Evolutionary conservation across 1,140 invertebrate genomes (phyloP), one percentile per base, ranked within the genome.

Genomic region (Drosophila lacteicornis): DNA sequence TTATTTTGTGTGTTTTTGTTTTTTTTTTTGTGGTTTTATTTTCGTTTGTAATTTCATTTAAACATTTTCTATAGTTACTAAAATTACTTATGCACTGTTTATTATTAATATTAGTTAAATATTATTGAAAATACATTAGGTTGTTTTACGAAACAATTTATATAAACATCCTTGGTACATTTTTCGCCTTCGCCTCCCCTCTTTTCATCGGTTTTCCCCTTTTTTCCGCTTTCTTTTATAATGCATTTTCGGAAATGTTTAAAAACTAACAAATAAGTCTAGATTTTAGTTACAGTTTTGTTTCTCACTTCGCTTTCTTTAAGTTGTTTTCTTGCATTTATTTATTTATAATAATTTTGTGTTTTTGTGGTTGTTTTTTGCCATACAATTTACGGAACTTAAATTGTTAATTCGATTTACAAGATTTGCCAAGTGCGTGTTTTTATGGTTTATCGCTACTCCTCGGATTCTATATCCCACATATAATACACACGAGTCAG

Each of bases 11-110:
- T 66, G 30, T 61, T 67, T 61, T 74, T 75, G 30, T 40, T 8
- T 25, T 25, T 15, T 15, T 45, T 25, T 65, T 82, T 86, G 77
- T 69, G 42, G 49, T 76, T 91, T 91, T 90, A 91, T 83, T 91
- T 91, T 88, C 70, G 82, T 91, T 90, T 86, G 78, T 88, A 91
- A 86, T 86, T 91, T 88, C 84, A 92, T 92, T 92, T 83, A 92
- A 92, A 92, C 91, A 92, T 92, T 92, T 91, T 92, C 91, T 92
- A 92, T 92, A 91, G 85, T 92, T 92, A 92, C 91, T 92, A 92
- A 92, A 92, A 88, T 92, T 92, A 92, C 82, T 92, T 92, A 92
- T 92, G 78, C 66, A 85, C 86, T 90, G 85, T 81, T 84, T 84
- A 79, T 88, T 79, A 87, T 81, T 91, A 82, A 91, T 91, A 84